Evolutionary conservation across 1,140 invertebrate species (phyloP).

Genomic region (Archivesica marissinica): DNA sequence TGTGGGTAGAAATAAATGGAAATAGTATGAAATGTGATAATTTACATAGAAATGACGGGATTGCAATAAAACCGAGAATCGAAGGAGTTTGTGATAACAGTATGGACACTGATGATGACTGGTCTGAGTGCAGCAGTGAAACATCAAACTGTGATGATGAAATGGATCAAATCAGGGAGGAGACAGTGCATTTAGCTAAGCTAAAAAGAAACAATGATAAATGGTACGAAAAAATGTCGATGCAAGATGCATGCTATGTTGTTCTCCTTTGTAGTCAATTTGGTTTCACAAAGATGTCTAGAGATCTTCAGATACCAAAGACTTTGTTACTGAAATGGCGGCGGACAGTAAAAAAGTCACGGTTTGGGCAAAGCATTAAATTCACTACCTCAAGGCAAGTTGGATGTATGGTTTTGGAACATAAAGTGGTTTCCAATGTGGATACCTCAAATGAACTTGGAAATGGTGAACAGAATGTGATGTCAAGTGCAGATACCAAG

Average conservation of each 20-base stretch:
- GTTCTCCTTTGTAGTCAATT: background rate
- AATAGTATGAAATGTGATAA: background rate
- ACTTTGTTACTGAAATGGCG: conserved; percentile 23
- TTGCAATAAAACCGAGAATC: background rate
- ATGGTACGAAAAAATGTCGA: background rate
- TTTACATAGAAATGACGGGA: background rate
- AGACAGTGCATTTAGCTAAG: background rate
- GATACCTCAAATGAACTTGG: too few species aligned
- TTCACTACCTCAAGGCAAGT: background rate
- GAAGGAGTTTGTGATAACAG: background rate
- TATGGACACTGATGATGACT: background rate
- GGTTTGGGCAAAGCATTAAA: too few species aligned
- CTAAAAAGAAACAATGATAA: background rate
- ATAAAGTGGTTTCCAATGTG: too few species aligned
- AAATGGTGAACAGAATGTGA: too few species aligned
- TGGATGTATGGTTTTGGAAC: background rate
- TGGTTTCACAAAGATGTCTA: conserved; percentile 43
- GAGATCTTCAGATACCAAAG: conserved; percentile 37
- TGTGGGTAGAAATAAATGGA: background rate
- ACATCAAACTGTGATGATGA: background rate
- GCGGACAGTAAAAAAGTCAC: conserved; percentile 1
- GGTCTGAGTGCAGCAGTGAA: background rate
- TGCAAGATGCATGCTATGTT: background rate
- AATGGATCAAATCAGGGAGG: background rate
- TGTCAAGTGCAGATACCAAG: background rate